phyloP scores from a whole-genome alignment of 2,797 vertebrate species.

The Sebastes matsubarae region DNA sequence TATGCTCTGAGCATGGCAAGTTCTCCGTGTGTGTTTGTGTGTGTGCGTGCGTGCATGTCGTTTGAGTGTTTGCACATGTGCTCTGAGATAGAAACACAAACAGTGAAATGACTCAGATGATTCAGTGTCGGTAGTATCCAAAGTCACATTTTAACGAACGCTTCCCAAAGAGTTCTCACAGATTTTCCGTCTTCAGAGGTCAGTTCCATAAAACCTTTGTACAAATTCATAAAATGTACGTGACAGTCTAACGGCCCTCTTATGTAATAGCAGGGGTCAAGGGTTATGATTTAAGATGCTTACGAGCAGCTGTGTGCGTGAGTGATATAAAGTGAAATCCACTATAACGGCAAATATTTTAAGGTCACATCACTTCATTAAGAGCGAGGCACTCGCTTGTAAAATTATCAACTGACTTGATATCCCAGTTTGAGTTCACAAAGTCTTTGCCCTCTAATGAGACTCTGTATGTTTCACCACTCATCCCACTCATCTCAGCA shows the following conservation, averaged over 20 bases:
- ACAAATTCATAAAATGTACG: constrained; percentile 30
- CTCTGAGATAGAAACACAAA: constrained; percentile 45
- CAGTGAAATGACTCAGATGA: constrained; percentile 25
- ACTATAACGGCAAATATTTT: neutral
- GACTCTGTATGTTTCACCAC: neutral
- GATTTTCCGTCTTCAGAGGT: constrained; percentile 14
- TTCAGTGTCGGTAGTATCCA: constrained; percentile 23
- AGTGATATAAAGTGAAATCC: neutral
- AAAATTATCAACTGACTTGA: constrained; percentile 34
- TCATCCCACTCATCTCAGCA: neutral
- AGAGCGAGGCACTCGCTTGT: constrained; percentile 10
- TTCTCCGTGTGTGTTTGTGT: constrained; percentile 25
- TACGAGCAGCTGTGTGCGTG: constrained; percentile 5
- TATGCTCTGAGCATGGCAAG: constrained; percentile 50
- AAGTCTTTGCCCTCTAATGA: neutral
- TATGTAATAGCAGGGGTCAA: constrained; percentile 1
- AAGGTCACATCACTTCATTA: constrained; percentile 5
- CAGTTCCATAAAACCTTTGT: constrained; percentile 7
- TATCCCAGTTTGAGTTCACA: constrained; percentile 4
- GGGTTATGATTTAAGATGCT: constrained; percentile 34
- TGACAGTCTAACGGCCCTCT: neutral
- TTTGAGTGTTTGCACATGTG: constrained; percentile 55
- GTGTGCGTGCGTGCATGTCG: constrained; percentile 13
- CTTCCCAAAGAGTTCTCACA: constrained; percentile 16
- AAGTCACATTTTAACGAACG: constrained; percentile 40